Evolutionary conservation across 1,140 invertebrate species (phyloP).

Genomic region (Drosophila kohkoa): DNA sequence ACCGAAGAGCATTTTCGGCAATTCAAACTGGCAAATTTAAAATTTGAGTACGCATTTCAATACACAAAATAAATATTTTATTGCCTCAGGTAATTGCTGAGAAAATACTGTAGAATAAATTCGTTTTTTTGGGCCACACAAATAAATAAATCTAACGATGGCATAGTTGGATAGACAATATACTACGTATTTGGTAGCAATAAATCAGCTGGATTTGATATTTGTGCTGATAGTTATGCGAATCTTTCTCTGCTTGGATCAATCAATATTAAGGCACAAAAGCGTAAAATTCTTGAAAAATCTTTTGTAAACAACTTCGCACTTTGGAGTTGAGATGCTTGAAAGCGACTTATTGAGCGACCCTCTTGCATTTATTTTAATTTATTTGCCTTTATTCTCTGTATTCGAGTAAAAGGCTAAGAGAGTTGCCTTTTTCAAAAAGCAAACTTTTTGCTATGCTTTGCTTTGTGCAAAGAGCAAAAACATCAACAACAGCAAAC

Average conservation of each 20-base stretch:
- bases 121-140: neutral
- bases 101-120: neutral
- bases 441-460: constrained; percentile 71
- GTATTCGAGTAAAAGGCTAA: constrained; percentile 60
- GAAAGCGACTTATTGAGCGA: constrained; percentile 50
- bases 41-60: neutral
- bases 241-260: neutral
- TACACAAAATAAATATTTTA: neutral
- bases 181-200: neutral
- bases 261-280: neutral
- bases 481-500: constrained; percentile 33
- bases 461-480: constrained; percentile 73
- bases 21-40: constrained; percentile 9
- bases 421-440: constrained; percentile 74
- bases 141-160: neutral
- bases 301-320: constrained; percentile 35
- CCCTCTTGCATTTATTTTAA: constrained; percentile 76
- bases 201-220: neutral
- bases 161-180: neutral
- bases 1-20: neutral
- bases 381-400: constrained; percentile 65
- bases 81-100: neutral
- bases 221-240: neutral
- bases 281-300: constrained; percentile 4
- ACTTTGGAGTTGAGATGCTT: constrained; percentile 34